phyloP scores from a whole-genome alignment of 2,113 vertebrate species.

The Mola mola region DNA sequence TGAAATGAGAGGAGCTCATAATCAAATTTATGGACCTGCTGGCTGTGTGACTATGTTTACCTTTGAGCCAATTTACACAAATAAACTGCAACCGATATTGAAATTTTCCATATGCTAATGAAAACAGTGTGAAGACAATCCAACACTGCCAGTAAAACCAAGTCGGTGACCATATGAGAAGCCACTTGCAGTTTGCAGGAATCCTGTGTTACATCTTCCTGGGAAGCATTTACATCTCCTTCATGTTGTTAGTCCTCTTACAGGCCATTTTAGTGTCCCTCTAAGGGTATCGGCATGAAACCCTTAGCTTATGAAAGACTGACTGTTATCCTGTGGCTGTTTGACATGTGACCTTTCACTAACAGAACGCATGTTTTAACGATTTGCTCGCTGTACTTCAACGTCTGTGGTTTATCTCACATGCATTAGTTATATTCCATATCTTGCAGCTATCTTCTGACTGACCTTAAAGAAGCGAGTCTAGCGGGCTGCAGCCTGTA shows the following conservation, averaged over 20 bases:
- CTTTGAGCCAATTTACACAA: slow-evolving; percentile 11
- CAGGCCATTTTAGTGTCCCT: not conserved
- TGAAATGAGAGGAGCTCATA: slow-evolving; percentile 31
- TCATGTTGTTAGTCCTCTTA: slow-evolving; percentile 17
- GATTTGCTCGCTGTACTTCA: too few species aligned
- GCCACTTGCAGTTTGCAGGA: slow-evolving; percentile 1
- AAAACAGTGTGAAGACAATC: not conserved
- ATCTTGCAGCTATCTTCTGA: too few species aligned
- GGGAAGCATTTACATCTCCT: slow-evolving; percentile 34
- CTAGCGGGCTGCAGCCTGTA: too few species aligned
- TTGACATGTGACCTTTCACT: too few species aligned
- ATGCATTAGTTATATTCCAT: too few species aligned
- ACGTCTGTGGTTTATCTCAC: too few species aligned
- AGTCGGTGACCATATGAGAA: slow-evolving; percentile 35
- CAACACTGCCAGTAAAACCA: not conserved
- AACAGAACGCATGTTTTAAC: too few species aligned
- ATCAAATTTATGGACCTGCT: slow-evolving; percentile 36
- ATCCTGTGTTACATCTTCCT: not conserved
- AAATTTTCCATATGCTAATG: slow-evolving; percentile 4
- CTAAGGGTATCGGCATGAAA: too few species aligned
- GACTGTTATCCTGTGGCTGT: too few species aligned
- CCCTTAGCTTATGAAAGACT: too few species aligned
- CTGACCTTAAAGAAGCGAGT: too few species aligned
- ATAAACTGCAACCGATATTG: slow-evolving; percentile 11
- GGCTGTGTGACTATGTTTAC: slow-evolving; percentile 27